Evolutionary conservation across 1,140 invertebrate species (phyloP).

Genomic region (Drosophila pallidifrons): DNA sequence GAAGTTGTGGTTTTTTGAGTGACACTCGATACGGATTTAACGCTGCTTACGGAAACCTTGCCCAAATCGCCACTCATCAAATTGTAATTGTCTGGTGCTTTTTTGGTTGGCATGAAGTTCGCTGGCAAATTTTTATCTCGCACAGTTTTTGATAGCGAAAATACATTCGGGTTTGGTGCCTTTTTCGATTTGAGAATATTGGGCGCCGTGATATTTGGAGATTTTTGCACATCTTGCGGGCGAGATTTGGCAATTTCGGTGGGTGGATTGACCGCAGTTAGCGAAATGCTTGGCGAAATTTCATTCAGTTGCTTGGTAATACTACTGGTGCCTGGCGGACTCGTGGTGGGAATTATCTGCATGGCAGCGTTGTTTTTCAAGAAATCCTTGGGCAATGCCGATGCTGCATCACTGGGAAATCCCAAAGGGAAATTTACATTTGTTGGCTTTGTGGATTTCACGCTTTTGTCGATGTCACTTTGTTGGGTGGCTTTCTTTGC

Average conservation of each 20-base stretch:
- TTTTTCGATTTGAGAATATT: slow-evolving; percentile 26
- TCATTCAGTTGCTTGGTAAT: slow-evolving; percentile 66
- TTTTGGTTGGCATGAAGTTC: not conserved
- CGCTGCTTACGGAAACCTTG: not conserved
- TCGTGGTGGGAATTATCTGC: slow-evolving; percentile 71
- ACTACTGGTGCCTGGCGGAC: slow-evolving; percentile 60
- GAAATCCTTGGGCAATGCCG: slow-evolving; percentile 34
- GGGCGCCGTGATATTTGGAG: not conserved
- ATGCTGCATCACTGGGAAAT: slow-evolving; percentile 2
- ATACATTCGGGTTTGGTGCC: slow-evolving; percentile 8
- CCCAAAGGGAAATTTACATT: slow-evolving; percentile 10
- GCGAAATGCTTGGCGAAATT: slow-evolving; percentile 65
- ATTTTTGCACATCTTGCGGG: slow-evolving; percentile 17
- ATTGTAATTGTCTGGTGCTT: slow-evolving; percentile 2
- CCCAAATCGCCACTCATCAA: not conserved
- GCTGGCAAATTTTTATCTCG: slow-evolving; percentile 5
- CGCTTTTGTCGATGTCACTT: slow-evolving; percentile 6
- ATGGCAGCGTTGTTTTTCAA: slow-evolving; percentile 53
- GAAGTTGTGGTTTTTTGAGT: slow-evolving; percentile 7
- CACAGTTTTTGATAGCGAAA: slow-evolving; percentile 5
- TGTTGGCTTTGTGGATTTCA: not conserved
- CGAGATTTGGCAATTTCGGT: slow-evolving; percentile 11
- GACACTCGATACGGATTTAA: not conserved
- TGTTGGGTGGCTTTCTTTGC: not conserved
- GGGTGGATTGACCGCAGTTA: slow-evolving; percentile 54